Conservation (phyloP, 2,113 vertebrate genomes). For the Gymnogyps californianus region DNA sequence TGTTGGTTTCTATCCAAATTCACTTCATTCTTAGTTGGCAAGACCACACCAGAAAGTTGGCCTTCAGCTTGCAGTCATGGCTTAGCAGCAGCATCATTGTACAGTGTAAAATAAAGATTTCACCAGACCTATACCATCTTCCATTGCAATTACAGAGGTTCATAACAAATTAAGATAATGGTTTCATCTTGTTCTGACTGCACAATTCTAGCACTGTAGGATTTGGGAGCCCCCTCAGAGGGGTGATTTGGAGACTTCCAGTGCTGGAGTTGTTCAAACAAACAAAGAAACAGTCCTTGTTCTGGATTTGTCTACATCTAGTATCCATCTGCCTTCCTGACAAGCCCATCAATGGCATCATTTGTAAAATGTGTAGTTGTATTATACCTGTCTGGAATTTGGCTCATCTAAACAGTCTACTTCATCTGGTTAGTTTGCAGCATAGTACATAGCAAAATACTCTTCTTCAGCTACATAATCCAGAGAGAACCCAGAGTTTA, state of each 20-base stretch:
- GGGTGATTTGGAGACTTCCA: background rate
- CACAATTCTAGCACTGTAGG: background rate
- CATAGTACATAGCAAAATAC: background rate
- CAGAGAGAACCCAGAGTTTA: background rate
- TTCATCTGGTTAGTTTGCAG: background rate
- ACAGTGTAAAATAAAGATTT: background rate
- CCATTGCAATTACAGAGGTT: background rate
- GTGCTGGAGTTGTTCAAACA: background rate
- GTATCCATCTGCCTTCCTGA: background rate
- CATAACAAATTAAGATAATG: background rate
- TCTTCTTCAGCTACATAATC: background rate
- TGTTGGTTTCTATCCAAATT: background rate
- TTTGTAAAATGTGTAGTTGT: background rate
- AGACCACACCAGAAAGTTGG: background rate
- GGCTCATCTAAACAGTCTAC: background rate
- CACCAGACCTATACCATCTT: background rate
- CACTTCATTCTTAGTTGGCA: background rate
- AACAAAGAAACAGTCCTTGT: accelerated
- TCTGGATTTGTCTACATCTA: background rate
- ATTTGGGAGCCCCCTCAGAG: background rate
- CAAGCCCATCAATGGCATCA: background rate
- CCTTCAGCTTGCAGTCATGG: background rate
- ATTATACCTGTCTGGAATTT: background rate
- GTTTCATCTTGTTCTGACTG: background rate
- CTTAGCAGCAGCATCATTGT: background rate